Conservation (phyloP, 2,888 invertebrate species). For the Agrotis clavis region DNA sequence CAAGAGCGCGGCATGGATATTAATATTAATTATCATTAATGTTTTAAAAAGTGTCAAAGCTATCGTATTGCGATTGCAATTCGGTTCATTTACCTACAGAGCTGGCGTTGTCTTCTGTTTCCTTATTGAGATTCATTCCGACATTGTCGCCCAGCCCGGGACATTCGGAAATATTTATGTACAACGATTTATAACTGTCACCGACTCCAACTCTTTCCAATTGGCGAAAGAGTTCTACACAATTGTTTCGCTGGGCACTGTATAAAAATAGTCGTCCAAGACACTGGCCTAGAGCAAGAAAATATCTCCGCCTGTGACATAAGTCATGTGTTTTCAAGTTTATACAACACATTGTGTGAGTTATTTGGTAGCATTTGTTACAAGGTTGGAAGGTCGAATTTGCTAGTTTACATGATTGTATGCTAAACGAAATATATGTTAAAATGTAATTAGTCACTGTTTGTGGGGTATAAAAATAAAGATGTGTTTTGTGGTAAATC, state of each 20-base stretch:
- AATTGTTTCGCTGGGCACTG: slow-evolving; percentile 78
- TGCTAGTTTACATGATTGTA: slow-evolving; percentile 14
- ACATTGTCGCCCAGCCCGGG: slow-evolving; percentile 48
- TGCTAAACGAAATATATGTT: slow-evolving; percentile 15
- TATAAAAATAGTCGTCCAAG: slow-evolving; percentile 81
- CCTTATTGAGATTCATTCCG: slow-evolving; percentile 65
- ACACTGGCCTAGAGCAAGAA: slow-evolving; percentile 75
- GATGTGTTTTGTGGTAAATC: slow-evolving; percentile 15
- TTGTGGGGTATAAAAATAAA: slow-evolving; percentile 25
- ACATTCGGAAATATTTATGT: slow-evolving; percentile 75
- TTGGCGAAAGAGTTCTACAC: slow-evolving; percentile 81
- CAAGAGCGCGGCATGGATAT: not conserved
- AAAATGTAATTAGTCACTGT: slow-evolving; percentile 22
- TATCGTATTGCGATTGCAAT: slow-evolving; percentile 30
- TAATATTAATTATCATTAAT: not conserved
- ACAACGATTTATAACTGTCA: slow-evolving; percentile 82
- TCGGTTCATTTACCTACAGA: slow-evolving; percentile 48
- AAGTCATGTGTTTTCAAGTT: slow-evolving; percentile 69
- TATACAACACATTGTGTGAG: slow-evolving; percentile 58
- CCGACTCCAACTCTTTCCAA: slow-evolving; percentile 80
- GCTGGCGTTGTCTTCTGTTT: slow-evolving; percentile 48
- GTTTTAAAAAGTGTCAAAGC: not conserved
- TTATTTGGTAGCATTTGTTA: slow-evolving; percentile 49
- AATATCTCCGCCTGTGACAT: slow-evolving; percentile 71
- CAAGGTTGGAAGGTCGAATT: slow-evolving; percentile 31